Percentiles rank a stretch among this genome's conserved stretches.
Evolutionary conservation across 2,888 invertebrate genomes (phyloP).

Genomic region (Drosophila histrio): DNA sequence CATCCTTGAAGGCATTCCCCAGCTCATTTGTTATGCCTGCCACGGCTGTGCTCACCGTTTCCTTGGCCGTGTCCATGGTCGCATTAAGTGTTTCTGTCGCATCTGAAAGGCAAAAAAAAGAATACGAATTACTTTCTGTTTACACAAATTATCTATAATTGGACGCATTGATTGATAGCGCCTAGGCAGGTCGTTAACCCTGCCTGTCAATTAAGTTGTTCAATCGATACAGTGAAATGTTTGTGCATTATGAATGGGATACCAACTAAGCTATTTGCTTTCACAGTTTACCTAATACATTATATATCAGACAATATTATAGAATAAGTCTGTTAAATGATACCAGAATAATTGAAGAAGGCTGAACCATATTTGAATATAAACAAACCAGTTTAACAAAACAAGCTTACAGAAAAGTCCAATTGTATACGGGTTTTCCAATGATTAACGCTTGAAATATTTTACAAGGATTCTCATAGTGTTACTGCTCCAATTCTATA

Average conservation of each 20-base stretch:
- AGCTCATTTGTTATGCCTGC: slow-evolving; percentile 78
- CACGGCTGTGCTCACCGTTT: slow-evolving; percentile 74
- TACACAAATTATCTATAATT: slow-evolving; percentile 12
- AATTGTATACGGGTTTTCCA: not conserved
- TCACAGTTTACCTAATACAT: not conserved
- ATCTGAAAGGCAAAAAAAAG: slow-evolving; percentile 53
- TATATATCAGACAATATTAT: not conserved
- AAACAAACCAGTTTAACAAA: not conserved
- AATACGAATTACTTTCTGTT: slow-evolving; percentile 7
- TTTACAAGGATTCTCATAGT: not conserved
- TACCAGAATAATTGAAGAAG: too few relatives aligned
- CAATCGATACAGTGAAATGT: slow-evolving; percentile 9
- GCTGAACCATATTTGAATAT: too few relatives aligned
- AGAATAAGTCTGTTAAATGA: too few relatives aligned
- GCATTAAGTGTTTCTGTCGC: slow-evolving; percentile 65
- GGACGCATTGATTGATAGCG: slow-evolving; percentile 8
- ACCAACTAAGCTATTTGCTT: not conserved
- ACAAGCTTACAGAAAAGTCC: not conserved
- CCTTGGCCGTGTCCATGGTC: slow-evolving; percentile 78
- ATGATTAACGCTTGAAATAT: not conserved
- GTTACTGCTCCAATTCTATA: too few relatives aligned
- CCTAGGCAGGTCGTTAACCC: slow-evolving; percentile 9
- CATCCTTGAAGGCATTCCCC: slow-evolving; percentile 73
- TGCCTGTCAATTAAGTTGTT: not conserved
- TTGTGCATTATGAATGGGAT: not conserved